Percentiles rank a stretch among this genome's conserved stretches.
Conservation (phyloP, 2,797 vertebrate genomes). For the Enteromius fasciolatus region DNA sequence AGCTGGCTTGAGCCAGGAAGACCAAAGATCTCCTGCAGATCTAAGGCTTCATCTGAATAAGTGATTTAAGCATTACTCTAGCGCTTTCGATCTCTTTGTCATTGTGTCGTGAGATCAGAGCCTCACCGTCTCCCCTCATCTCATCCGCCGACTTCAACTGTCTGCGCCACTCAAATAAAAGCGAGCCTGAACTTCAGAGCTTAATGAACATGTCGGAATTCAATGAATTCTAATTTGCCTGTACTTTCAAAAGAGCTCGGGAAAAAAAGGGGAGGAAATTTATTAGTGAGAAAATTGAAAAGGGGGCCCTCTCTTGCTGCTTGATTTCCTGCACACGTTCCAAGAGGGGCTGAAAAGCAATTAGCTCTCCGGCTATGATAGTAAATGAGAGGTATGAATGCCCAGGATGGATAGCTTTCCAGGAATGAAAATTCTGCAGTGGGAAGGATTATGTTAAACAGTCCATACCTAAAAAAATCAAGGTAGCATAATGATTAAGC, state of each 20-base stretch:
- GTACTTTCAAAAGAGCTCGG: conserved; percentile 69
- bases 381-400: conserved; percentile 69
- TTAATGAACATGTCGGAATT: conserved; percentile 77
- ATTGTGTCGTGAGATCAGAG: conserved; percentile 34
- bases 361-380: conserved; percentile 72
- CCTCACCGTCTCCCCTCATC: conserved; percentile 28
- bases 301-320: conserved; percentile 58
- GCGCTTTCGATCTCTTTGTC: conserved; percentile 40
- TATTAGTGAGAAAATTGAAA: conserved; percentile 75
- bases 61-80: conserved; percentile 34
- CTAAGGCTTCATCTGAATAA: conserved; percentile 34
- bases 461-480: conserved; percentile 40
- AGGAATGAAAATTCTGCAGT: conserved; percentile 59
- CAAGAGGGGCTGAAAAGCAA: conserved; percentile 68
- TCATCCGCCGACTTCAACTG: conserved; percentile 35
- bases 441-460: conserved; percentile 51
- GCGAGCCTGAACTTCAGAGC: conserved; percentile 68
- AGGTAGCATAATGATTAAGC: conserved; percentile 42
- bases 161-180: conserved; percentile 37
- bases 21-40: conserved; percentile 39
- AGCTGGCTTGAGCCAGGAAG: conserved; percentile 10
- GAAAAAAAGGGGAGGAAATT: conserved; percentile 65
- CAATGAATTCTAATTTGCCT: conserved; percentile 80
- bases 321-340: conserved; percentile 66
- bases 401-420: conserved; percentile 57